Evolutionary conservation across 1,140 invertebrate genomes (phyloP).

Genomic region (Anastatus disparis): DNA sequence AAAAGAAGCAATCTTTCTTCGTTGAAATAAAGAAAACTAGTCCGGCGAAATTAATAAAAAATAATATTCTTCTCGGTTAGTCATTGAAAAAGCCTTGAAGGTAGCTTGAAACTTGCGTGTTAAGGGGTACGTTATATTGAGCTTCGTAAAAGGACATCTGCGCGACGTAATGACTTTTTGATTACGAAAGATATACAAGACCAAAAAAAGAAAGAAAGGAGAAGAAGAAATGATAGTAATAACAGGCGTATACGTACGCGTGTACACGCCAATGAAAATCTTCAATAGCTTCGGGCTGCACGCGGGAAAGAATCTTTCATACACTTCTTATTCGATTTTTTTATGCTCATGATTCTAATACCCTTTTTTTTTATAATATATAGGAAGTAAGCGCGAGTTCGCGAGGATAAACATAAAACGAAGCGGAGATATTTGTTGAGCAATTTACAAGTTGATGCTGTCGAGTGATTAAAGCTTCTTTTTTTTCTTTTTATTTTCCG

Average conservation of each 20-base stretch:
- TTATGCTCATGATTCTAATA: neutral
- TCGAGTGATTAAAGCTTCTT: conserved; percentile 21
- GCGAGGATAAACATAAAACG: neutral
- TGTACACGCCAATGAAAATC: conserved; percentile 2
- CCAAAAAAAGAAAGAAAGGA: neutral
- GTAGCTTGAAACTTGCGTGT: too few relatives aligned
- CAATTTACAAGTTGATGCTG: conserved; percentile 27
- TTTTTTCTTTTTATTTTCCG: conserved; percentile 4
- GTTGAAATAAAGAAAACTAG: too few relatives aligned
- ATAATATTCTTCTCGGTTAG: too few relatives aligned
- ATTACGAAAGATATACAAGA: conserved; percentile 43
- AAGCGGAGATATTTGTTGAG: conserved; percentile 15
- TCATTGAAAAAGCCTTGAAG: too few relatives aligned
- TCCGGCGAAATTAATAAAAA: too few relatives aligned
- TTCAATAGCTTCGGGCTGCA: conserved; percentile 6
- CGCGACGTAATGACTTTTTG: conserved; percentile 56
- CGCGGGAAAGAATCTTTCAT: neutral
- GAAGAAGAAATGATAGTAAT: conserved; percentile 14
- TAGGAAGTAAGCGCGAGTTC: neutral
- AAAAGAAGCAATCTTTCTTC: too few relatives aligned
- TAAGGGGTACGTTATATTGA: too few relatives aligned
- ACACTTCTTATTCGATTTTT: too few relatives aligned
- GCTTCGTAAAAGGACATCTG: conserved; percentile 33
- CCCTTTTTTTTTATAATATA: neutral
- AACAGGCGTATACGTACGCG: neutral